phyloP scores from a whole-genome alignment of 2,797 vertebrate species.

The Artibeus lituratus region DNA sequence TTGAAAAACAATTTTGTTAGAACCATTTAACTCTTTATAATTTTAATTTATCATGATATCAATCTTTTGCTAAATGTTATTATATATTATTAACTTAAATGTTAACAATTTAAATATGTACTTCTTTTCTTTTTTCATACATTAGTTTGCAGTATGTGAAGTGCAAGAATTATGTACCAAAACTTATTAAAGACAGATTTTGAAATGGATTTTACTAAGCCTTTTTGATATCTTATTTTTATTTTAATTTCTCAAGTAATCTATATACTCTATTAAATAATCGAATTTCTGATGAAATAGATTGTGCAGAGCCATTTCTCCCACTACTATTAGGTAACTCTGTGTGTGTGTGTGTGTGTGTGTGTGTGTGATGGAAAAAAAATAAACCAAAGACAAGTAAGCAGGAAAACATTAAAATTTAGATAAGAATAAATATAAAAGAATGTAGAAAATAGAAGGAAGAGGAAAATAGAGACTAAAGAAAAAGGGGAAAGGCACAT shows the following conservation, averaged over 20 bases:
- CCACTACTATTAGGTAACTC: background rate
- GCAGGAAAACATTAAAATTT: background rate
- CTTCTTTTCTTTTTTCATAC: background rate
- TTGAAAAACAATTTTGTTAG: background rate
- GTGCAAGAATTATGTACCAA: background rate
- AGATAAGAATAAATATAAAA: background rate
- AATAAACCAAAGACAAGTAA: background rate
- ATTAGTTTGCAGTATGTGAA: background rate
- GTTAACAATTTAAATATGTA: background rate
- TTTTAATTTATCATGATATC: background rate
- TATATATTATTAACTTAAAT: background rate
- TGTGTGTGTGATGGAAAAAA: background rate
- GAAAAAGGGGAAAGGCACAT: background rate
- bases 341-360: background rate
- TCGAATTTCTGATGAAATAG: background rate
- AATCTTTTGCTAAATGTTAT: background rate
- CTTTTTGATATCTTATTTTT: background rate
- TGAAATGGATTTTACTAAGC: background rate
- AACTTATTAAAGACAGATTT: background rate
- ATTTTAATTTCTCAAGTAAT: background rate
- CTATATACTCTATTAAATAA: background rate
- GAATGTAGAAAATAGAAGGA: background rate
- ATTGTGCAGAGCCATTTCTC: background rate
- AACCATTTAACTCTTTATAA: background rate
- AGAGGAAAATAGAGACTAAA: background rate